Base-by-base conservation (phyloP, 1,140 invertebrate species). In the Himalopsyche phryganea region DNA sequence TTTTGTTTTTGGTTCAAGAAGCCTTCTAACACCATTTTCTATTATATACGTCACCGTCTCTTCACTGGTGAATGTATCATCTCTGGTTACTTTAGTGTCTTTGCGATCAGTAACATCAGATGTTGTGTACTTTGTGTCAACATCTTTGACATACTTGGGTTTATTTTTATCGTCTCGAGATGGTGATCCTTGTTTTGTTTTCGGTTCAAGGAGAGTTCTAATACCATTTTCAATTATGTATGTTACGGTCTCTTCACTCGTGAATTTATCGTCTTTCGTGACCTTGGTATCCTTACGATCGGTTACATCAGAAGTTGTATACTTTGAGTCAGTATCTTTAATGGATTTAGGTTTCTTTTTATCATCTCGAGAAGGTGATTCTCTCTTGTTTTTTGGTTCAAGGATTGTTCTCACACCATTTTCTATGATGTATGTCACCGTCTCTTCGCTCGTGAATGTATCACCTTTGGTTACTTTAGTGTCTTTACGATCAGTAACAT, bases 161-260 rank as follows among this genome's bases (percentile, higher is more conserved):
- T 47, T 19, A 2, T 14, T 47, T 13, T 28, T 51, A 13, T 51
- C 49, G 28, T 1, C 19, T 40, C 28, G 23, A 18, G 10, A n/a
- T 14, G 38, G 9, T 4, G 32, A 46, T 2, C 18, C 6, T 20
- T 11, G 17, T 53, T 61, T 57, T 9, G 23, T 49, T 7, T 50
- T 55, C 6, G 51, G 50, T 18, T 47, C 51, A 7, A 63, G 11
- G 36, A 55, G 33, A 14, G 48, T 63, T 51, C 56, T 63, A 7
- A 63, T 56, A 6, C 61, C 61, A 50, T 64, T 60, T 51, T 64
- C 61, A 13, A 64, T 58, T 0, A 62, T 48, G 20, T 62, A 62
- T 33, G n/a, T 58, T n/a, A 36, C 32, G n/a, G 41, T 18, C 19
- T 50, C 32, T 18, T 52, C 44, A 1, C 46, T 28, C 28, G 19